phyloP scores from a whole-genome alignment of 2,113 vertebrate genomes.

The Megalops atlanticus region DNA sequence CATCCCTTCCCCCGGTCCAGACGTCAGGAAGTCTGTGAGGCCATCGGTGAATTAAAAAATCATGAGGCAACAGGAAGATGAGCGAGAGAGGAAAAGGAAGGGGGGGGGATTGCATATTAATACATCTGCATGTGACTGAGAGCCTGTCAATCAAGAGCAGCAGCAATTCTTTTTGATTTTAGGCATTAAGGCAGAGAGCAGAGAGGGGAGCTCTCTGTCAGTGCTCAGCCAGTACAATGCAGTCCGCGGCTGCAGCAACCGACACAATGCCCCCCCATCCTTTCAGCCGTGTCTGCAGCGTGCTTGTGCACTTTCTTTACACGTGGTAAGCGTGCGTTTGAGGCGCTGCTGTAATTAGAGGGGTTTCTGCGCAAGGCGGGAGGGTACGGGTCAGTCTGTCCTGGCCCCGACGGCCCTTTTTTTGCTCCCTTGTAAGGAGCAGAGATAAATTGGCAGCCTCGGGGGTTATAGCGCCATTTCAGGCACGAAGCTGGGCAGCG shows the following conservation, averaged over 20 bases:
- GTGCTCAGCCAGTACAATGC: not conserved
- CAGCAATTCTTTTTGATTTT: constrained; percentile 30
- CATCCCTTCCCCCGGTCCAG: constrained; percentile 36
- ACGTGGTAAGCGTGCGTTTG: too few relatives aligned
- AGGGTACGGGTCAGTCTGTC: too few relatives aligned
- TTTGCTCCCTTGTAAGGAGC: constrained; percentile 51
- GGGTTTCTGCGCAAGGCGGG: too few relatives aligned
- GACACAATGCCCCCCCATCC: not conserved
- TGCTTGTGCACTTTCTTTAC: too few relatives aligned
- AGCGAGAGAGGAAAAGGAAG: too few relatives aligned
- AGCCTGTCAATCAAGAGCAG: constrained; percentile 1
- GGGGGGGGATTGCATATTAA: constrained; percentile 16
- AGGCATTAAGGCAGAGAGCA: constrained; percentile 4
- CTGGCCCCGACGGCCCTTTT: constrained; percentile 30
- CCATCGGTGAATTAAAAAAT: constrained; percentile 40
- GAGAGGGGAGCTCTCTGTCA: not conserved
- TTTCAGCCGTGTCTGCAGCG: too few relatives aligned
- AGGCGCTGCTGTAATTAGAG: too few relatives aligned
- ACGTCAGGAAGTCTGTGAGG: constrained; percentile 37
- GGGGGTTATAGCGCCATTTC: constrained; percentile 58
- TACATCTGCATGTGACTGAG: constrained; percentile 24
- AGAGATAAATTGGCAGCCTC: constrained; percentile 44
- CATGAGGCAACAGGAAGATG: constrained; percentile 26
- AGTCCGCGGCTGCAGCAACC: not conserved
- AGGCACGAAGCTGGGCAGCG: constrained; percentile 50